A percentile compares a stretch with the other conserved stretches of the same genome.
These are phyloP conservation scores for Gambelia wislizenii DNA, from an alignment of 2,797 vertebrate genomes.

Conservation along the genomic window DNA sequence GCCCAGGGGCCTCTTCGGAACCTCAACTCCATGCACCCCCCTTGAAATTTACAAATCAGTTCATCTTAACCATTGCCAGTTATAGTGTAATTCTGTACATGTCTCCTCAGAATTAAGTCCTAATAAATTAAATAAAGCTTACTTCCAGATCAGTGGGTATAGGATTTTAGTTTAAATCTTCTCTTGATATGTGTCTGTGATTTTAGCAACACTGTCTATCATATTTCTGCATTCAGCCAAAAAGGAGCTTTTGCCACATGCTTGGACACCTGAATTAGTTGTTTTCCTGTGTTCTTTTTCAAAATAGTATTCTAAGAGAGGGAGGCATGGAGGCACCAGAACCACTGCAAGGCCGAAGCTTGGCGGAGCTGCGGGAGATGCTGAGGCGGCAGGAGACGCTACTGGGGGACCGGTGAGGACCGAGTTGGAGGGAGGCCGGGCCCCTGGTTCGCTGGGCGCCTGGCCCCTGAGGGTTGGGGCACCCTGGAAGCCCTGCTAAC, in stretches of 20 bases:
- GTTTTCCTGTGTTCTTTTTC: neutral
- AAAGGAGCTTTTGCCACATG: neutral
- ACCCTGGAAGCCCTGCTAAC: no score
- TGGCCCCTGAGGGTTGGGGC: no score
- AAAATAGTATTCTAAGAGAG: neutral
- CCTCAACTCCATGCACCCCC: no score
- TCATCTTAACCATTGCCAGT: neutral
- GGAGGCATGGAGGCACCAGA: constrained; percentile 74
- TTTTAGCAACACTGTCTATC: neutral
- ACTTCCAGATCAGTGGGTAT: neutral
- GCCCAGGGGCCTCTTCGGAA: no score
- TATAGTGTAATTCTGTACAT: neutral
- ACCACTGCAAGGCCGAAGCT: constrained; percentile 78
- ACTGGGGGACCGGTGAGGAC: constrained; percentile 79
- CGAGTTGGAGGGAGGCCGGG: neutral
- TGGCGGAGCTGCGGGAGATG: constrained; percentile 87
- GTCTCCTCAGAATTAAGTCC: no score
- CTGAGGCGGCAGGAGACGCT: constrained; percentile 88
- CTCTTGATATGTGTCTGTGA: neutral
- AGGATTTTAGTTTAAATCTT: neutral
- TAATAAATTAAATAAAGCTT: neutral
- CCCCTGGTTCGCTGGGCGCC: no score
- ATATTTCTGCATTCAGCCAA: neutral
- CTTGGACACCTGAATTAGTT: neutral
- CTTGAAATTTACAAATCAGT: neutral